A percentile compares a stretch with the other conserved stretches of the same genome.
Evolutionary conservation across 2,797 vertebrate species (phyloP).

Genomic region (Pygocentrus nattereri): DNA sequence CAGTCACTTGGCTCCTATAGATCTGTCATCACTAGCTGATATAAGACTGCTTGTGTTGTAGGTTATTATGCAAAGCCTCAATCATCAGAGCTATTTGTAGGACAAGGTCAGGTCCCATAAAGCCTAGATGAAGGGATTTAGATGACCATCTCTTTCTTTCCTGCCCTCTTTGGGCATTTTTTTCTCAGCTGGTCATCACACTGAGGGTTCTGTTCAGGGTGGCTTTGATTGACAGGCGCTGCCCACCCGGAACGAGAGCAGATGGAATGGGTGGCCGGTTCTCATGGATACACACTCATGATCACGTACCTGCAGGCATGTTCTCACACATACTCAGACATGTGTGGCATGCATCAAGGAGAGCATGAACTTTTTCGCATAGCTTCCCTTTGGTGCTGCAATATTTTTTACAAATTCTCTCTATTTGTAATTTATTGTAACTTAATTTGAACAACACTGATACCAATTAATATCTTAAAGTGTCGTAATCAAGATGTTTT

Average conservation of each 20-base stretch:
- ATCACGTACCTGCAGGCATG: slow-evolving; percentile 18
- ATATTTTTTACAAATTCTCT: too few relatives aligned
- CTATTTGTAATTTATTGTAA: too few relatives aligned
- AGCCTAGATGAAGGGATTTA: slow-evolving; percentile 57
- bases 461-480: too few relatives aligned
- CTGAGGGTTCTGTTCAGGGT: slow-evolving; percentile 52
- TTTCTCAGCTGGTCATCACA: slow-evolving; percentile 59
- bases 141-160: slow-evolving; percentile 44
- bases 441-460: too few relatives aligned
- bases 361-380: not conserved
- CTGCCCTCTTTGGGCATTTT: slow-evolving; percentile 20
- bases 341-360: not conserved
- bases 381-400: not conserved
- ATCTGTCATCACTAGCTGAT: slow-evolving; percentile 74
- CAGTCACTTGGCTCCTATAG: slow-evolving; percentile 55
- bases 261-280: slow-evolving; percentile 62
- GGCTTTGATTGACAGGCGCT: slow-evolving; percentile 61
- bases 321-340: slow-evolving; percentile 30
- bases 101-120: slow-evolving; percentile 71
- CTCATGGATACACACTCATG: slow-evolving; percentile 40
- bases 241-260: slow-evolving; percentile 39
- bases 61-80: slow-evolving; percentile 58
- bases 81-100: slow-evolving; percentile 71
- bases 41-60: slow-evolving; percentile 59
- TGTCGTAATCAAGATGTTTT: too few relatives aligned